Evolutionary conservation across 2,888 invertebrate species (phyloP), one percentile per base, ranked within the genome.

Genomic region (Marronus borbonicus): DNA sequence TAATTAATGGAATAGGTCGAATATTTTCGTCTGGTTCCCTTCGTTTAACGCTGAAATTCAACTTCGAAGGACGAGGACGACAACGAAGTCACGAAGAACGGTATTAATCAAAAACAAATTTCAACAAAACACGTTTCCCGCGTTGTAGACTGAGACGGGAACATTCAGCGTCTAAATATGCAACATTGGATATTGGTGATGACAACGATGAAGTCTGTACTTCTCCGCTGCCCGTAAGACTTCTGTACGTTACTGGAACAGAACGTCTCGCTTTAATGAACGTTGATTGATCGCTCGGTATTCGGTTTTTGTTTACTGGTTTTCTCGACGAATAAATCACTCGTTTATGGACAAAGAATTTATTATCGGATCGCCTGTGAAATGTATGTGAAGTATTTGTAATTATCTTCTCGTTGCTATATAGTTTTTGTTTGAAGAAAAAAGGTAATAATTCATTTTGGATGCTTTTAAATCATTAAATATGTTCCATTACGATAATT

Each of bases 1-100:
- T 69, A 78, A 78, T 78, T 78, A 76, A 65, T 65, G 74, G 75
- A 70, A 77, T 77, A 70, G 39, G 62, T 64, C 49, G 77, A 70
- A 69, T 77, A 77, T 52, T 77, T 77, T 64, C 60, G 62, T 44
- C 50, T 36, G 70, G 50, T 76, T 75, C 31, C 62, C 64, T 17
- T 50, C 50, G 50, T 50, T 60, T 76, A 52, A 76, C 60, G 36
- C 62, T 60, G 39, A 62, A 70, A 60, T 77, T 44, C 58, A 44
- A 28, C 64, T 28, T 44, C 36, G 74, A 74, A 62, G n/a, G 52
- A 52, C 17, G n/a, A 17, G n/a, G n/a, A 44, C 17, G n/a, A 52
- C 17, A n/a, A 7, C 52, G n/a, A 31, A 4, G 31, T n/a, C 65
- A 28, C 72, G 72, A n/a, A 44, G 55, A 52, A 44, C 58, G 31